Evolutionary conservation across 2,797 vertebrate species (phyloP).

Genomic region (Sebastes paucispinis): DNA sequence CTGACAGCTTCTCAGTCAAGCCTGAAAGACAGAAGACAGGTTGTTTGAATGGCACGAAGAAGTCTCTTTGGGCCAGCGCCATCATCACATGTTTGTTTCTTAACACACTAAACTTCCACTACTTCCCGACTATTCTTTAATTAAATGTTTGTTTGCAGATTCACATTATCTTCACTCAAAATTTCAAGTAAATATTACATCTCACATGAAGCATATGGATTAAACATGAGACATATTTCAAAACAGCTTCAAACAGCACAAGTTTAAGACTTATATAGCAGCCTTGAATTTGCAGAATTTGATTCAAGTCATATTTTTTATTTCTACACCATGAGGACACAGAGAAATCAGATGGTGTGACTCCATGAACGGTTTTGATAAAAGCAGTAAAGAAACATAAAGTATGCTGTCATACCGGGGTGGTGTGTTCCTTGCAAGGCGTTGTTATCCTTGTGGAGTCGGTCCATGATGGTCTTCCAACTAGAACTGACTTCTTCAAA

Average conservation of each 20-base stretch:
- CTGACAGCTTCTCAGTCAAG: slow-evolving; percentile 81
- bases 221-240: background rate
- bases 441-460: slow-evolving; percentile 81
- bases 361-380: background rate
- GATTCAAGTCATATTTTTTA: background rate
- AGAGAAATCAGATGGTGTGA: background rate
- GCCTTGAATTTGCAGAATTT: background rate
- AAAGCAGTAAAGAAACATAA: background rate
- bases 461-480: slow-evolving; percentile 87
- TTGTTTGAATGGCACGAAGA: background rate
- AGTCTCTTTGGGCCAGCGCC: background rate
- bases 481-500: slow-evolving; percentile 84
- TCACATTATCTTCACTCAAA: background rate
- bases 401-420: slow-evolving; percentile 76
- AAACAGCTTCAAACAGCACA: background rate
- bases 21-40: slow-evolving; percentile 68
- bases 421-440: slow-evolving; percentile 86
- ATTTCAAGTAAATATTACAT: background rate
- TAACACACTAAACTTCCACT: background rate
- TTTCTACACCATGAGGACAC: background rate
- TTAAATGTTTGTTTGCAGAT: too few species aligned
- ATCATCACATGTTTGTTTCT: background rate
- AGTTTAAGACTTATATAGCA: background rate
- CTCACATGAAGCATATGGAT: background rate
- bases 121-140: too few species aligned